phyloP scores from a whole-genome alignment of 2,797 vertebrate species.

The Monodelphis domestica region DNA sequence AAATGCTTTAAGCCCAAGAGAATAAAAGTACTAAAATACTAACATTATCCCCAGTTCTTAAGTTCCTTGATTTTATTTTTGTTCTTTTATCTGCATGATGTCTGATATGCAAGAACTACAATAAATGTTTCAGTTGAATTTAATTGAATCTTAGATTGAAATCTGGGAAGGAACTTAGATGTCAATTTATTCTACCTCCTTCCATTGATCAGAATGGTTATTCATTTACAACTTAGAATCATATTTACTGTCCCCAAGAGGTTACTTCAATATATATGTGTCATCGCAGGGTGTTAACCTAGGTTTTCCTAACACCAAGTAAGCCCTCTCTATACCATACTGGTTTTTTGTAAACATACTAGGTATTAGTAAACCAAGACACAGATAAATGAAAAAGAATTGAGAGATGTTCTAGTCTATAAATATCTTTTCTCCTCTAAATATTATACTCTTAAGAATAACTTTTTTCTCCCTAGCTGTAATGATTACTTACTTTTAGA shows the following conservation, averaged over 20 bases:
- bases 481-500: constrained; percentile 72
- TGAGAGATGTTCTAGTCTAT: constrained; percentile 54
- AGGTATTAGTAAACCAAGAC: not conserved
- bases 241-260: not conserved
- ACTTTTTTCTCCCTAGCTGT: constrained; percentile 61
- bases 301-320: not conserved
- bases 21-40: not conserved
- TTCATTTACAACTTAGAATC: not conserved
- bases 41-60: not conserved
- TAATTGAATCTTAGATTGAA: not conserved
- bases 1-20: not conserved
- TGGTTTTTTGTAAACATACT: not conserved
- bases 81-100: not conserved
- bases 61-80: not conserved
- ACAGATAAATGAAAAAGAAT: constrained; percentile 29
- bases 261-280: not conserved
- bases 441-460: constrained; percentile 48
- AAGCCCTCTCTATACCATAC: not conserved
- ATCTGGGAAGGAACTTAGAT: not conserved
- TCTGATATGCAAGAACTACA: not conserved
- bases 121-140: not conserved
- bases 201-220: not conserved
- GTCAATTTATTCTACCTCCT: not conserved
- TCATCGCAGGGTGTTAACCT: not conserved
- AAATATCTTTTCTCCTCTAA: constrained; percentile 56